A percentile compares a stretch with the other conserved stretches of the same genome.
Evolutionary conservation across 2,113 vertebrate genomes (phyloP).

Genomic region (Hyaena hyaena): DNA sequence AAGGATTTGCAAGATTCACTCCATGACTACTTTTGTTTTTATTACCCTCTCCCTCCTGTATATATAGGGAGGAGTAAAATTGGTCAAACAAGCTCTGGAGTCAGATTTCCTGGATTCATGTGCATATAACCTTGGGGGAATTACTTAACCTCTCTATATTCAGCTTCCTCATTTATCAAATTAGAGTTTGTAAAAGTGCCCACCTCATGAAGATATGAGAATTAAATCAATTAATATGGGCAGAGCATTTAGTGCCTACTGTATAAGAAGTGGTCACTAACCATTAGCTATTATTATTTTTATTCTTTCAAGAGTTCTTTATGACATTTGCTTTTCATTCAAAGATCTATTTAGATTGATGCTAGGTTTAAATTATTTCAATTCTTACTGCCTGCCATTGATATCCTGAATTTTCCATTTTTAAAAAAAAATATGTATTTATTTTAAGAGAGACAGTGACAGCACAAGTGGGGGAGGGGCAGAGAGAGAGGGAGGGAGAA

Average conservation of each 20-base stretch:
- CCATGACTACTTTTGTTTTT: not conserved
- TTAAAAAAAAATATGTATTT: not conserved
- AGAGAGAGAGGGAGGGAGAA: no score
- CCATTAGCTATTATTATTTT: not conserved
- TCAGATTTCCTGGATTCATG: not conserved
- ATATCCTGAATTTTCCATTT: conserved; percentile 5
- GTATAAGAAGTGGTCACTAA: not conserved
- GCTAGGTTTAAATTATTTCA: not conserved
- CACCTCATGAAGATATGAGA: not conserved
- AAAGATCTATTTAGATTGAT: conserved; percentile 12
- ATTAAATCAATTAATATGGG: not conserved
- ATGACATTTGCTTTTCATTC: not conserved
- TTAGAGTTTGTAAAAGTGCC: not conserved
- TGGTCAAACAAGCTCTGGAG: not conserved
- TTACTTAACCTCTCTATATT: not conserved
- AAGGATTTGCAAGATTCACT: not conserved
- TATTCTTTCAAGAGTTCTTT: conserved; percentile 15
- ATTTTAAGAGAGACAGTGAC: no score
- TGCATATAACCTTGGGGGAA: not conserved
- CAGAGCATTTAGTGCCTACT: not conserved
- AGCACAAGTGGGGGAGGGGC: no score
- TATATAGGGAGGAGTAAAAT: not conserved
- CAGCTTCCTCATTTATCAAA: conserved; percentile 9
- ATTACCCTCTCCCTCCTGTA: not conserved
- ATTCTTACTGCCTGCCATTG: not conserved